phyloP scores from a whole-genome alignment of 2,888 invertebrate species.

The Drepana falcataria region DNA sequence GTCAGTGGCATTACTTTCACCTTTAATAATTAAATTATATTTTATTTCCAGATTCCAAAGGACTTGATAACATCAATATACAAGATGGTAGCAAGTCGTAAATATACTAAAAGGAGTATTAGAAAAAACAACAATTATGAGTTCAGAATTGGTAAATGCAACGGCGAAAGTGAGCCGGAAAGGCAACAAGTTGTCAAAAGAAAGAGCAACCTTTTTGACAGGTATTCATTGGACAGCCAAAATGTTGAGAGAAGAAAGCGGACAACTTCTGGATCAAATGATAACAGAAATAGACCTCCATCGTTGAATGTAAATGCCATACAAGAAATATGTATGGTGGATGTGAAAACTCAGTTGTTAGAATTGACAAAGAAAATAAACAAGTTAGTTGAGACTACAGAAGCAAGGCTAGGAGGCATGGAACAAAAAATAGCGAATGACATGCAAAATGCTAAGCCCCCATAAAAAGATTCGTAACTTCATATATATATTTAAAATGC shows the following conservation, averaged over 20 bases:
- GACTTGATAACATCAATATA: slow-evolving; percentile 86
- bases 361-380: slow-evolving; percentile 64
- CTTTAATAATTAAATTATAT: too few species aligned
- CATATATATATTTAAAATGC: too few species aligned
- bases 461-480: slow-evolving; percentile 18
- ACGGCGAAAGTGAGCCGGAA: slow-evolving; percentile 45
- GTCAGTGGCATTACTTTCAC: not conserved
- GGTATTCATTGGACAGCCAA: slow-evolving; percentile 64
- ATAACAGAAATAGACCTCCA: slow-evolving; percentile 47
- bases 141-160: slow-evolving; percentile 49
- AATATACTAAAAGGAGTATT: slow-evolving; percentile 77
- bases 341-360: slow-evolving; percentile 61
- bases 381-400: slow-evolving; percentile 55
- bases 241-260: slow-evolving; percentile 60
- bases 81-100: slow-evolving; percentile 84
- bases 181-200: slow-evolving; percentile 57
- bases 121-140: slow-evolving; percentile 70
- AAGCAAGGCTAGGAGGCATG: slow-evolving; percentile 41
- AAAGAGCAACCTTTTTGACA: slow-evolving; percentile 63
- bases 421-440: slow-evolving; percentile 44
- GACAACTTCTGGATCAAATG: slow-evolving; percentile 47
- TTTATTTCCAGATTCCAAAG: slow-evolving; percentile 79
- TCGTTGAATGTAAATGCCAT: slow-evolving; percentile 63
- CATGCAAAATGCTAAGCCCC: slow-evolving; percentile 22
- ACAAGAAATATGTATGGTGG: slow-evolving; percentile 72